Evolutionary conservation across 2,888 invertebrate genomes (phyloP), one percentile per base, ranked within the genome.

Genomic region (Pelosia muscerda): DNA sequence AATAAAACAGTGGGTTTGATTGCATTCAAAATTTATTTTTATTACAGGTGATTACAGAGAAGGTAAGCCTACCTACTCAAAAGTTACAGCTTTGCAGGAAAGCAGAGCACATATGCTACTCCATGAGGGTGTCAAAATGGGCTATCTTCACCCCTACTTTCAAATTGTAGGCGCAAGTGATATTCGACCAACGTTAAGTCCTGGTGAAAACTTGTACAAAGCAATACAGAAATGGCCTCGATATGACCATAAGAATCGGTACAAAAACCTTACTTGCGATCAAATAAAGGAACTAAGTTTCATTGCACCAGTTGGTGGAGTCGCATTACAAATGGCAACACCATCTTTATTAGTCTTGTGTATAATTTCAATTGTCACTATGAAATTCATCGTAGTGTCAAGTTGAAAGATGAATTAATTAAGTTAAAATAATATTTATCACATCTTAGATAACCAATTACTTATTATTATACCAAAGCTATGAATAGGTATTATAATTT

Each of bases 21-120:
- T n/a, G n/a, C n/a, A n/a, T n/a, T n/a, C n/a, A n/a, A n/a, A n/a
- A n/a, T n/a, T 8, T 8, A 49, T n/a, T n/a, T n/a, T 8, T n/a
- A n/a, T 49, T 49, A 49, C 49, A 49, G 49, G 49, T 49, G 54
- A 63, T 19, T 63, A 63, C 54, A 23, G 23, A 6, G 19, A 62
- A 9, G 22, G 31, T 1, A n/a, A 19, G 9, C 2, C n/a, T 15
- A 9, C 28, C 34, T 26, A 25, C n/a, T 26, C 61, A 19, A 26
- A 1, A 61, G 54, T 63, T 19, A 53, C 63, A 19, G 13, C 22
- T 34, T 13, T 54, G 26, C 63, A 63, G 23, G 15, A 10, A 23
- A 15, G 9, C 15, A 22, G 31, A 54, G 63, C 54, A 0, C 2
- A 63, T 31, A 23, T 31, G 31, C 19, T 62, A 2, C n/a, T 63